Base-by-base conservation (phyloP, 2,113 vertebrate genomes). In the Antechinus flavipes region DNA sequence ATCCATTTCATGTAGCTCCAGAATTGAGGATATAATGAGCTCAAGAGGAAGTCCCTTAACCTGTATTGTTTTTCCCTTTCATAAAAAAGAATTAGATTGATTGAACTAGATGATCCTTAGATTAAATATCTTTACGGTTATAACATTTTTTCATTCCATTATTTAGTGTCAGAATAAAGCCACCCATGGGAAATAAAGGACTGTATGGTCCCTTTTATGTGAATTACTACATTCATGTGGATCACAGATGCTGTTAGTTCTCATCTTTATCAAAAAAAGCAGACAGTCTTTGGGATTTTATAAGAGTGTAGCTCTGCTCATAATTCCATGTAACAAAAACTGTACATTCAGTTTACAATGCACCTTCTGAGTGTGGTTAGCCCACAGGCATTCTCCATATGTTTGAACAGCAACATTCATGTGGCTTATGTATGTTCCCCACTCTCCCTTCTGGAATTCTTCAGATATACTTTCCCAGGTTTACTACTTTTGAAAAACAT, bases 11-110 rank as follows among this genome's bases (percentile, higher is more conserved):
- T 90, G 35, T 23, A 84, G 8, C 16, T 12, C 30, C 93, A 61
- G n/a, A 56, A 14, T 14, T 94, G 96, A 96, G 30, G 35, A 95
- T 10, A 94, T 90, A 94, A 11, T 92, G 52, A 76, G 0, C 8
- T 97, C 94, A 95, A 91, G 53, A 93, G 11, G 30, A 58, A 94
- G 2, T 90, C 76, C 93, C 16, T 91, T 96, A 95, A 94, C 50
- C 94, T 26, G 3, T 54, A 55, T 16, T 89, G 93, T 55, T 26
- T 95, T 5, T 0, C 22, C 2, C 12, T 9, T 26, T 92, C 16
- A 50, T 84, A 93, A 61, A 49, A 49, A 58, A 7, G n/a, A 19
- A 42, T 84, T 84, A 84, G 68, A 84, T 84, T 42, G n/a, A 16
- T 76, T 76, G 35, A 76, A 76, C 16, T 76, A 76, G 68, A 22